phyloP scores from a whole-genome alignment of 2,888 invertebrate species.

The Aphrophora alni region DNA sequence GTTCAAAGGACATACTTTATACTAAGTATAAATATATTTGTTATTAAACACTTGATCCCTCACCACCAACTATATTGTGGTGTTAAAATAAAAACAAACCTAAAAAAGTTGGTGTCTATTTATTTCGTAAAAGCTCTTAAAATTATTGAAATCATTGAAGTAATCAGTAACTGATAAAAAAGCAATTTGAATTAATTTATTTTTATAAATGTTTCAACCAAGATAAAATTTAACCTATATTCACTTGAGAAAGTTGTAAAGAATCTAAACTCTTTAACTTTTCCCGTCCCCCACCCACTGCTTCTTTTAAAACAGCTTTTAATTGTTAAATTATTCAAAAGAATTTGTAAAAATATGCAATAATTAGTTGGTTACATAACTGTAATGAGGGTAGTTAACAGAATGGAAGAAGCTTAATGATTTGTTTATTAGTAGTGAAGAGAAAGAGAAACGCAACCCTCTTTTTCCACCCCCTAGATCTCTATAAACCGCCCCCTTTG shows the following conservation, averaged over 20 bases:
- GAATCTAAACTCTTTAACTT: neutral
- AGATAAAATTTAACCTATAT: too few relatives aligned
- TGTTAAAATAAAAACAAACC: too few relatives aligned
- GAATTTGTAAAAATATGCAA: neutral
- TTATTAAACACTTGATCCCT: too few relatives aligned
- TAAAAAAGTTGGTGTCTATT: too few relatives aligned
- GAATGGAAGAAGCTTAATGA: neutral
- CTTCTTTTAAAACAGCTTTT: neutral
- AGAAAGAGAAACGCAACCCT: neutral
- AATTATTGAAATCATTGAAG: too few relatives aligned
- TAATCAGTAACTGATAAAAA: too few relatives aligned
- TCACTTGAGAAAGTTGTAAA: neutral
- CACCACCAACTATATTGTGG: too few relatives aligned
- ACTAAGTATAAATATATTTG: too few relatives aligned
- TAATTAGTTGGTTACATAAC: neutral
- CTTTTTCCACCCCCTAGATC: slow-evolving; percentile 2
- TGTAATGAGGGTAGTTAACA: neutral
- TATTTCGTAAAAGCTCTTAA: too few relatives aligned
- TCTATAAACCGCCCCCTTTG: slow-evolving; percentile 4
- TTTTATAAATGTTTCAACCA: too few relatives aligned
- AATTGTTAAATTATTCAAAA: neutral
- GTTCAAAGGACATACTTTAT: too few relatives aligned
- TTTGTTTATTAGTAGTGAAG: slow-evolving; percentile 29
- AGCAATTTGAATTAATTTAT: too few relatives aligned
- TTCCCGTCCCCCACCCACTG: neutral